Evolutionary conservation across 2,888 invertebrate species (phyloP).

Genomic region (Nephrotoma flavescens): DNA sequence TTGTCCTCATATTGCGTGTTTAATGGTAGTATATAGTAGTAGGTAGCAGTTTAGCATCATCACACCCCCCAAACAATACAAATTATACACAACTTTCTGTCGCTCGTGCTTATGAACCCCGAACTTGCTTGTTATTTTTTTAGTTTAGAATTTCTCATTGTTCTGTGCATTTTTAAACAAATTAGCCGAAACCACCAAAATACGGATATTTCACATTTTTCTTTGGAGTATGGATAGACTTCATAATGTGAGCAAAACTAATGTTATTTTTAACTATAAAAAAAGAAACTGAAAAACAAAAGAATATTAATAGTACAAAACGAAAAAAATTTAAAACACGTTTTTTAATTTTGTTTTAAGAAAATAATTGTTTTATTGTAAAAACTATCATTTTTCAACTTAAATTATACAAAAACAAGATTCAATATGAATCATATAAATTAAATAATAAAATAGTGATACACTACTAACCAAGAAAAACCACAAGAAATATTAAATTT

Average conservation of each 20-base stretch:
- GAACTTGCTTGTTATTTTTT: not conserved
- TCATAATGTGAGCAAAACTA: not conserved
- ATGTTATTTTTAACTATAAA: not conserved
- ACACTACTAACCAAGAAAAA: constrained; percentile 3
- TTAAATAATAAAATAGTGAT: constrained; percentile 2
- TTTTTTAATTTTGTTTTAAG: not conserved
- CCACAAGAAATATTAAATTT: not conserved
- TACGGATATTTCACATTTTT: not conserved
- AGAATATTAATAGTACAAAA: not conserved
- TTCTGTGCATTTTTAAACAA: not conserved
- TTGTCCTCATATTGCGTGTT: not conserved
- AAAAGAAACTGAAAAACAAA: constrained; percentile 2
- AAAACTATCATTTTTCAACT: not conserved
- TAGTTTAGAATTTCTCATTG: not conserved
- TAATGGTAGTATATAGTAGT: not conserved
- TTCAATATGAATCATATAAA: constrained; percentile 4
- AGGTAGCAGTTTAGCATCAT: not conserved
- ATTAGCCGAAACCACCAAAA: not conserved
- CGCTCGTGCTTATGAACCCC: not conserved
- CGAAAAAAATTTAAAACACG: not conserved
- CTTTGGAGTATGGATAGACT: not conserved
- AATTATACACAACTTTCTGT: not conserved
- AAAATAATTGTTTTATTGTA: not conserved
- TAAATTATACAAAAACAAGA: not conserved
- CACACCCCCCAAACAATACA: not conserved